Percentiles rank a stretch among this genome's conserved stretches.
phyloP scores from a whole-genome alignment of 2,888 invertebrate genomes.

The Scaptomyza reducta region DNA sequence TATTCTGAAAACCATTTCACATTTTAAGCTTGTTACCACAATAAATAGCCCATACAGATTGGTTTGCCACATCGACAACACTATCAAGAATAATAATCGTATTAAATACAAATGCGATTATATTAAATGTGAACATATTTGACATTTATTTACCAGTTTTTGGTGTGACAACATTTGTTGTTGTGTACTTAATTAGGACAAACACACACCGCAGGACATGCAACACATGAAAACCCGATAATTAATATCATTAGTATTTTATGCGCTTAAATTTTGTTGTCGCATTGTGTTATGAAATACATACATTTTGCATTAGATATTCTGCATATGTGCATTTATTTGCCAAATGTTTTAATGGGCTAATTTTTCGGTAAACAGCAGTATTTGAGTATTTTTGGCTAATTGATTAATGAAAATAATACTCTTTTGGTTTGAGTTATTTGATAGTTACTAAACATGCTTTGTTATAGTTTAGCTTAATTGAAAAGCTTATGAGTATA shows the following conservation, averaged over 20 bases:
- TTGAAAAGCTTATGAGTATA: constrained; percentile 1
- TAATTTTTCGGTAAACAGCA: constrained; percentile 22
- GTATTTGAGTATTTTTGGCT: constrained; percentile 26
- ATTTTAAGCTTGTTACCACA: constrained; percentile 4
- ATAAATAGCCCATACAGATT: neutral
- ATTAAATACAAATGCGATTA: constrained; percentile 32
- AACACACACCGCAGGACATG: constrained; percentile 36
- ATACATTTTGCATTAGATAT: constrained; percentile 14
- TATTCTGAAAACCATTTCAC: neutral
- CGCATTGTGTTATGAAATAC: neutral
- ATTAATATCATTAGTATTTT: constrained; percentile 14
- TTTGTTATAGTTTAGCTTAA: neutral
- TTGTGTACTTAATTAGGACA: constrained; percentile 31
- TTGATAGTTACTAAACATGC: no score
- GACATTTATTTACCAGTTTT: constrained; percentile 36
- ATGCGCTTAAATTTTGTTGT: constrained; percentile 21
- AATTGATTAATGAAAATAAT: constrained; percentile 49
- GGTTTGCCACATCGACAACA: constrained; percentile 9
- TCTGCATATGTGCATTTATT: constrained; percentile 18
- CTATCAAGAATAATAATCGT: constrained; percentile 16
- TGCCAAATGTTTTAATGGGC: constrained; percentile 44
- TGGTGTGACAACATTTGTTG: constrained; percentile 15
- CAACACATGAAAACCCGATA: constrained; percentile 22
- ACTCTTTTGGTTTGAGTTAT: neutral
- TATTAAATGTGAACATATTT: constrained; percentile 24